A percentile compares a stretch with the other conserved stretches of the same genome.
phyloP scores from a whole-genome alignment of 2,113 vertebrate genomes.

The Xenus cinereus region DNA sequence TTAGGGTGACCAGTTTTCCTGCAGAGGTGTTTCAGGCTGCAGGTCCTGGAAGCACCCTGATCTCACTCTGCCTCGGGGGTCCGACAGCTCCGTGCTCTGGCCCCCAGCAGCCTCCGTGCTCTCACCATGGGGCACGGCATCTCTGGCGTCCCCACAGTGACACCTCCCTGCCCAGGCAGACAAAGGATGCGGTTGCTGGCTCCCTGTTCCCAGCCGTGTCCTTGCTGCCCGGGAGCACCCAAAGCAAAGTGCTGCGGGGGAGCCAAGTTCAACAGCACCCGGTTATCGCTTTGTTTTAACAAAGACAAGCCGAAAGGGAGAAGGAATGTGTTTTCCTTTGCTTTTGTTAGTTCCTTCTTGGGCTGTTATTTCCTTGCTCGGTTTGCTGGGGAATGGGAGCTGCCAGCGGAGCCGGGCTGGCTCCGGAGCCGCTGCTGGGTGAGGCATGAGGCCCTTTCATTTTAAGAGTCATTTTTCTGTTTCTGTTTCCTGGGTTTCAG shows the following conservation, averaged over 20 bases:
- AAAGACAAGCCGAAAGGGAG: neutral
- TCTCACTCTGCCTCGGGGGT: neutral
- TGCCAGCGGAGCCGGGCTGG: neutral
- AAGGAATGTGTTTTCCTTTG: neutral
- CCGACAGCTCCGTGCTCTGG: accelerated
- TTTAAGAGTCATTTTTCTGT: neutral
- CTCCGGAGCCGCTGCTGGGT: neutral
- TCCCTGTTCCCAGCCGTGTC: accelerated
- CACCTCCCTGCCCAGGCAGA: neutral
- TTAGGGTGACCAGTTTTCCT: neutral
- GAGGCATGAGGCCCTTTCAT: neutral
- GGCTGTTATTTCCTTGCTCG: accelerated
- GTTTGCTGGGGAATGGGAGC: neutral
- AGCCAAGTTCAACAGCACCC: neutral
- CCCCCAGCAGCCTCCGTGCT: accelerated
- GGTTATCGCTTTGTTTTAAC: accelerated
- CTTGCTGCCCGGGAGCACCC: neutral
- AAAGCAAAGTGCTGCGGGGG: accelerated
- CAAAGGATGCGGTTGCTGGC: accelerated
- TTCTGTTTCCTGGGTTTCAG: neutral
- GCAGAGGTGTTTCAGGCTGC: neutral
- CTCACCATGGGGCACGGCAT: neutral
- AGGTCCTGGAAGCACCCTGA: accelerated
- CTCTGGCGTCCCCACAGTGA: accelerated
- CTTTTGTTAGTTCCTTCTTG: neutral